phyloP scores from a whole-genome alignment of 2,113 vertebrate species.

The Columba livia region DNA sequence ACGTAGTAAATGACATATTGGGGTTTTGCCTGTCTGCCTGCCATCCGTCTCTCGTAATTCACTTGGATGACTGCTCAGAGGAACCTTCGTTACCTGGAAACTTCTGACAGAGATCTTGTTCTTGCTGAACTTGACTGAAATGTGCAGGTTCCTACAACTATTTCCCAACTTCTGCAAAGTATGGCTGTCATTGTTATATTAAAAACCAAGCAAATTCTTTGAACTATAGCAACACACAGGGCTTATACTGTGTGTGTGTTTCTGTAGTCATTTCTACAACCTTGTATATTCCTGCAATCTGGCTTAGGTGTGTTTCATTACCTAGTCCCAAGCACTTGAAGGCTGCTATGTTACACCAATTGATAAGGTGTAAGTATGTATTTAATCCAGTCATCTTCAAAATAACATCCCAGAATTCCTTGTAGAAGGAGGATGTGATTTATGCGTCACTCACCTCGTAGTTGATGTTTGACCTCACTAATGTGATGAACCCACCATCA shows the following conservation, averaged over 20 bases:
- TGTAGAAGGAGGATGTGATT: not conserved
- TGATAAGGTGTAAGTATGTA: not conserved
- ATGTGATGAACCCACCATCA: not conserved
- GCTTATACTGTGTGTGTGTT: not conserved
- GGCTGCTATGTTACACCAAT: not conserved
- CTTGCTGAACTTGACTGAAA: not conserved
- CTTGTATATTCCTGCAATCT: rapidly evolving
- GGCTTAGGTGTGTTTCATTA: not conserved
- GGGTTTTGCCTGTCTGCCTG: not conserved
- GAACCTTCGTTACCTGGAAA: not conserved
- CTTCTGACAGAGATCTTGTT: not conserved
- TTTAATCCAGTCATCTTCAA: not conserved
- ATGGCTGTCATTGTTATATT: not conserved
- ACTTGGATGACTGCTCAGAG: not conserved
- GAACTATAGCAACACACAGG: too few relatives aligned
- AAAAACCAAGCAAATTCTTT: not conserved
- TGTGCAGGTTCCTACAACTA: not conserved
- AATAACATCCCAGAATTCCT: not conserved
- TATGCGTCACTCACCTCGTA: rapidly evolving
- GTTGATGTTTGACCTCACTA: not conserved
- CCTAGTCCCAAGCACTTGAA: not conserved
- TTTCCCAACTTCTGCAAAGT: not conserved
- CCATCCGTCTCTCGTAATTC: not conserved
- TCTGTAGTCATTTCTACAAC: not conserved
- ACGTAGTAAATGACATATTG: rapidly evolving